phyloP scores from a whole-genome alignment of 92 coral and sea anemone genomes.

The Hydrozoanthus gracilis region DNA sequence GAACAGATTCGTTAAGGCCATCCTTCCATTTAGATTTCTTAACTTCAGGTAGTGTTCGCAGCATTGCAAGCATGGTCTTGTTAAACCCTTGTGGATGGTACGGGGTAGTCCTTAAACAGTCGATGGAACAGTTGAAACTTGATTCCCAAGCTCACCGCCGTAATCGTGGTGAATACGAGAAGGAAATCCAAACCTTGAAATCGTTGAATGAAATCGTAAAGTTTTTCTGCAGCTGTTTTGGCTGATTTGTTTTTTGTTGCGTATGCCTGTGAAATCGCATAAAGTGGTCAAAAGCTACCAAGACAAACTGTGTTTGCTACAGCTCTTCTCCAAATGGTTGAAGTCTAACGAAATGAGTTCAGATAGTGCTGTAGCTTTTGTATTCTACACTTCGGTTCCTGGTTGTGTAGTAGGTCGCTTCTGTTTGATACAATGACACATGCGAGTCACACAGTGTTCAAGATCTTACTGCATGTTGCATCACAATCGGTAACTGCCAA shows the following conservation, averaged over 20 bases:
- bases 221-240: constrained; percentile 6
- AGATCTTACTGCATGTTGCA: no score
- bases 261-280: no score
- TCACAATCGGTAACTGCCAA: no score
- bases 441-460: no score
- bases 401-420: no score
- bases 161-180: constrained; percentile 19
- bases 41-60: constrained; percentile 51
- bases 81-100: constrained; percentile 34
- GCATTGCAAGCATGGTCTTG: constrained; percentile 37
- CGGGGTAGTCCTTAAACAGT: not conserved
- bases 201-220: not conserved
- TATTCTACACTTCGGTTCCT: constrained; percentile 7
- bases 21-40: constrained; percentile 62
- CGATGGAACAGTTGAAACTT: not conserved
- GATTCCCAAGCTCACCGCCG: constrained; percentile 16
- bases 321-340: not conserved
- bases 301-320: not conserved
- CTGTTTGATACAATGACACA: constrained; percentile 27
- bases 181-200: constrained; percentile 22
- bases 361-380: constrained; percentile 10
- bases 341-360: constrained; percentile 14
- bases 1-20: constrained; percentile 54
- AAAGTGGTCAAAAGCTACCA: not conserved
- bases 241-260: no score